Conservation (phyloP, 2,888 invertebrate genomes). For the Agapetus fuscipes region DNA sequence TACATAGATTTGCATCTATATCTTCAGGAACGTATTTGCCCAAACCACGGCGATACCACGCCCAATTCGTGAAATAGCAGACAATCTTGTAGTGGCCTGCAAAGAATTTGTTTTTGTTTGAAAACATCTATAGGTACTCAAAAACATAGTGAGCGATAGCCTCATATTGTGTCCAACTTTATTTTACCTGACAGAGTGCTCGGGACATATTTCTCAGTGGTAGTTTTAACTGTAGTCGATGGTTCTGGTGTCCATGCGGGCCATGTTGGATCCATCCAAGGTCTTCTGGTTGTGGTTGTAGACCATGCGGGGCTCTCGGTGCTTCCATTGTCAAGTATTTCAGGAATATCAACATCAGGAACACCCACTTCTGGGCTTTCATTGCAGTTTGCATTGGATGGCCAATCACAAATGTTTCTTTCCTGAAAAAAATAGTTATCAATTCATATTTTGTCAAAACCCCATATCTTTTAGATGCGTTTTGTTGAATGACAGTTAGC, state of each 20-base stretch:
- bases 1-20: slow-evolving; percentile 79
- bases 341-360: not conserved
- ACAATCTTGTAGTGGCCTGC: slow-evolving; percentile 68
- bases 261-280: not conserved
- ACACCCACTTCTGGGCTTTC: slow-evolving; percentile 5
- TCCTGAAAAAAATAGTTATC: slow-evolving; percentile 38
- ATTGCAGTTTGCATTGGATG: slow-evolving; percentile 50
- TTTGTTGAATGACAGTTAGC: too few species aligned
- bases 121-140: not conserved
- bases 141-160: not conserved
- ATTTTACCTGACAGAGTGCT: not conserved
- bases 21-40: slow-evolving; percentile 81
- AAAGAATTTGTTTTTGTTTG: not conserved
- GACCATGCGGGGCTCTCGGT: not conserved
- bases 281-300: not conserved
- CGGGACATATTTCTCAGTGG: slow-evolving; percentile 24
- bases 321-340: too few species aligned
- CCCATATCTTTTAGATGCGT: too few species aligned
- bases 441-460: too few species aligned
- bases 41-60: slow-evolving; percentile 75
- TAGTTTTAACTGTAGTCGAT: slow-evolving; percentile 23
- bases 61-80: slow-evolving; percentile 92
- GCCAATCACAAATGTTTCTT: slow-evolving; percentile 64
- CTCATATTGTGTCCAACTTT: not conserved
- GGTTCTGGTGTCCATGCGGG: slow-evolving; percentile 21